phyloP scores from a whole-genome alignment of 30 jellyfish, hydroid and myxozoan species.

The Hydractinia symbiolongicarpus region DNA sequence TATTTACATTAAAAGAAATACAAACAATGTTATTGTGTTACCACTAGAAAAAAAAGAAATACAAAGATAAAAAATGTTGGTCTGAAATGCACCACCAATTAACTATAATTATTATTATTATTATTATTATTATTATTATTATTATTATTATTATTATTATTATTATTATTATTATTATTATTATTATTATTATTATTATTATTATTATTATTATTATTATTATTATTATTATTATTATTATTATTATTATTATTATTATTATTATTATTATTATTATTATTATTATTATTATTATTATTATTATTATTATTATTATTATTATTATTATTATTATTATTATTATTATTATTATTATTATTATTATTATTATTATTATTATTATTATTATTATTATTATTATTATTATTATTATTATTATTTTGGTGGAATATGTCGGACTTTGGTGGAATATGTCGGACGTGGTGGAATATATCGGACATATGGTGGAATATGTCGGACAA shows the following conservation, averaged over 20 bases:
- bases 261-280: slow-evolving; percentile 6
- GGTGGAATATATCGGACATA: too few species aligned
- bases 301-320: slow-evolving; percentile 1
- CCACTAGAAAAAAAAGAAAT: too few species aligned
- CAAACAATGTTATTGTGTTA: too few species aligned
- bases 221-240: slow-evolving; percentile 21
- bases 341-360: slow-evolving; percentile 1
- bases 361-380: slow-evolving; percentile 1
- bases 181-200: slow-evolving; percentile 24
- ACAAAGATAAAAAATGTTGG: too few species aligned
- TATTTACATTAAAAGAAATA: too few species aligned
- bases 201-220: slow-evolving; percentile 13
- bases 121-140: slow-evolving; percentile 13
- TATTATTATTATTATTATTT: slow-evolving; percentile 1
- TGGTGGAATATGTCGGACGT: too few species aligned
- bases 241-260: slow-evolving; percentile 18
- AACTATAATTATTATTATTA: slow-evolving; percentile 2
- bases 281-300: slow-evolving; percentile 1
- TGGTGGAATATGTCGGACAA: too few species aligned
- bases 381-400: slow-evolving; percentile 1
- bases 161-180: slow-evolving; percentile 21
- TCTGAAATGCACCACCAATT: too few species aligned
- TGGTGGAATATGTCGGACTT: too few species aligned
- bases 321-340: slow-evolving; percentile 1
- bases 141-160: slow-evolving; percentile 14